Conservation (phyloP, 1,140 invertebrate species). For the Bombus cullumanus region DNA sequence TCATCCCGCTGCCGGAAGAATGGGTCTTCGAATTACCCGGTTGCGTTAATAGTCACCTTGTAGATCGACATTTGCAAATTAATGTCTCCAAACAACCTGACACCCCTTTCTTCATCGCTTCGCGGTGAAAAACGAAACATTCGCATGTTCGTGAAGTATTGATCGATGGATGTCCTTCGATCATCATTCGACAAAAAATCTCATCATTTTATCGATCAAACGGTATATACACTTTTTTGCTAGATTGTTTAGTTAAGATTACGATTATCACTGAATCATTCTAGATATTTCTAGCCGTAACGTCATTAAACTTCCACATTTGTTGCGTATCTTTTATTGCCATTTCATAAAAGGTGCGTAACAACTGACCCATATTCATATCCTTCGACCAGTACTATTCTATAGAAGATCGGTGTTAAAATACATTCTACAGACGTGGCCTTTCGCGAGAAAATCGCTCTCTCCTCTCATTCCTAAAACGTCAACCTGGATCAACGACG, state of each 20-base stretch:
- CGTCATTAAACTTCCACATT: conserved; percentile 6
- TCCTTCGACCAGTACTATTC: not conserved
- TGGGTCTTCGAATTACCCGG: conserved; percentile 39
- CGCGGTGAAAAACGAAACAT: not conserved
- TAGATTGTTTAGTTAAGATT: not conserved
- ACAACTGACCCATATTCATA: conserved; percentile 46
- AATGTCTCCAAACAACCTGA: not conserved
- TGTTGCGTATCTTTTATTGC: conserved; percentile 41
- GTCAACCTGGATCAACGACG: not conserved
- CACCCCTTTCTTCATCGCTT: not conserved
- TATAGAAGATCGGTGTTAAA: not conserved
- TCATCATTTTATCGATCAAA: not conserved
- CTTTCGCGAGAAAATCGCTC: not conserved
- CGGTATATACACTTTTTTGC: too few relatives aligned
- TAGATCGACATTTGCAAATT: not conserved
- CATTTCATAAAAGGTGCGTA: conserved; percentile 18
- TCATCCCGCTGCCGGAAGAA: conserved; percentile 31
- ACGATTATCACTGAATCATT: conserved; percentile 9
- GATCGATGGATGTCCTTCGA: not conserved
- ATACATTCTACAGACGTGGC: not conserved
- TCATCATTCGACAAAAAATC: not conserved
- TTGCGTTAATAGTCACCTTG: not conserved
- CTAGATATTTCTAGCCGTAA: conserved; percentile 34
- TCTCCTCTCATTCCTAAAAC: conserved; percentile 5
- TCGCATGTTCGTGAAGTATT: not conserved